Percentiles rank a stretch among this genome's conserved stretches.
phyloP scores from a whole-genome alignment of 2,113 vertebrate genomes.

The Ptyas mucosa region DNA sequence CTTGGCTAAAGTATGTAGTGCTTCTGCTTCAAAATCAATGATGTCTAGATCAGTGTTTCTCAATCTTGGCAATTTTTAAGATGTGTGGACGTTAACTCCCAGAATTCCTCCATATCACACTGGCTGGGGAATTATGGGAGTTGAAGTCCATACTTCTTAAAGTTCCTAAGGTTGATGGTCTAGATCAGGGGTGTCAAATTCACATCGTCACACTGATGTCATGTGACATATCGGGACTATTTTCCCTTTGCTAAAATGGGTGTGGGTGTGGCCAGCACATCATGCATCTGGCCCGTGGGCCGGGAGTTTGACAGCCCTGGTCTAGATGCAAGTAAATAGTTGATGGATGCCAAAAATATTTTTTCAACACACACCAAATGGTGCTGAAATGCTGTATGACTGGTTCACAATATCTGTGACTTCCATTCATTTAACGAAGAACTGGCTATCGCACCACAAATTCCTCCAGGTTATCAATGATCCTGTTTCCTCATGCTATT shows the following conservation, averaged over 20 bases:
- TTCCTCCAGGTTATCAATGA: not conserved
- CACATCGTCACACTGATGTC: too few species aligned
- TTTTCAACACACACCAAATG: too few species aligned
- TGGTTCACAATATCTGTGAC: too few species aligned
- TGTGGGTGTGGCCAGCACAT: too few species aligned
- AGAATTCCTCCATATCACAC: not conserved
- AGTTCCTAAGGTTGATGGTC: not conserved
- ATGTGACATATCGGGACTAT: too few species aligned
- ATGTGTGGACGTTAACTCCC: not conserved
- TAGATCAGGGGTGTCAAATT: too few species aligned
- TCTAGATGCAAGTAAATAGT: not conserved
- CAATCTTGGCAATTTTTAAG: not conserved
- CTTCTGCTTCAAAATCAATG: not conserved
- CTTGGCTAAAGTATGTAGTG: not conserved
- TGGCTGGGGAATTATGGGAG: not conserved
- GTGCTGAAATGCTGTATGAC: too few species aligned
- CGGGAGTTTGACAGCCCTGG: too few species aligned
- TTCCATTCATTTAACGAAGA: too few species aligned
- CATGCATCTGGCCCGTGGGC: too few species aligned
- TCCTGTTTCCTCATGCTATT: not conserved
- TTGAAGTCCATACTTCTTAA: not conserved
- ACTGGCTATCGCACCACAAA: not conserved
- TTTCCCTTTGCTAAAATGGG: too few species aligned
- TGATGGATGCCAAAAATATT: too few species aligned
- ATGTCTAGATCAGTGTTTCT: not conserved